Evolutionary conservation across 2,113 vertebrate species (phyloP), one percentile per base, ranked within the genome.

Genomic region (Pelecanoides urinatrix): DNA sequence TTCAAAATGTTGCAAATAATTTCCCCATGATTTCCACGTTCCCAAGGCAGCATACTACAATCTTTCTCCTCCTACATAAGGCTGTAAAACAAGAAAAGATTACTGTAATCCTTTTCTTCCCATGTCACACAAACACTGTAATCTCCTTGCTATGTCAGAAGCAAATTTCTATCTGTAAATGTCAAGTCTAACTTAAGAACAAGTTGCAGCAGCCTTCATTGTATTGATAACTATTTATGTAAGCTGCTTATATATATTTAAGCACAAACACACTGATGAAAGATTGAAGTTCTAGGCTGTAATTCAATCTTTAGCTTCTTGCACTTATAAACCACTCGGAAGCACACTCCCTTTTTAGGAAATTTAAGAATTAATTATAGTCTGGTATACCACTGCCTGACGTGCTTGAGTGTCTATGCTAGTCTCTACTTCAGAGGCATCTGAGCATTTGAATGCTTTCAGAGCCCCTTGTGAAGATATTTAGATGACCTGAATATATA

Each of bases 81-180:
- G n/a, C 78, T 77, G 59, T 82, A 94, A 89, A 94, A 73, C 81
- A 94, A 94, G 86, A 55, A 77, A 91, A 96, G 68, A 97, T 92
- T 87, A 92, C 53, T 40, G 44, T 85, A 97, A 97, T 94, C 84
- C 76, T 92, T 86, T 94, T 92, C 62, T 88, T 94, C 84, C 72
- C 36, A 3, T 71, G 84, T 79, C 86, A 94, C 56, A 88, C 67
- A 53, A 91, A 73, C 62, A 53, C n/a, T 71, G 20, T 82, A 94
- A 97, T 96, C 81, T 96, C 86, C 67, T 88, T 55, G 38, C 86
- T 79, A 47, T 52, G 78, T 90, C 94, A 86, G 80, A 86, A 89
- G 58, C 18, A 82, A 94, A 97, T 82, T 85, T 81, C 66, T 90
- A 44, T 62, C 66, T 71, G 44, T 81, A 90, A 94, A 84, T 63